These are phyloP conservation scores for Rhagoletis pomonella DNA, from an alignment of 1,140 invertebrate species.

Conservation along the genomic window DNA sequence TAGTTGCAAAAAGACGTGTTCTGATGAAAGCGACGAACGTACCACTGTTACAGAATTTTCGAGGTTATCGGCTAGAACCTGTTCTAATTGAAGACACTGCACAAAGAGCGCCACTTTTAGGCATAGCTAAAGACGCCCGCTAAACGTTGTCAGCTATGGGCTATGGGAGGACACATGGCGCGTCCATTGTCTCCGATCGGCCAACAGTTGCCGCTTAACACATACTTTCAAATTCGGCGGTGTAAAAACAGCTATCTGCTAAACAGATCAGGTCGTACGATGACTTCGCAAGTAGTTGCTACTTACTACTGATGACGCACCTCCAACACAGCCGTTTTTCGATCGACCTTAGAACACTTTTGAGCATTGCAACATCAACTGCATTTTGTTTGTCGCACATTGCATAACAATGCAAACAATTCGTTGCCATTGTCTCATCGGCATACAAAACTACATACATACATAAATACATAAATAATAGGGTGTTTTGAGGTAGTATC, in stretches of 20 bases:
- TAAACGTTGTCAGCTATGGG: background rate
- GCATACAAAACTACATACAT: background rate
- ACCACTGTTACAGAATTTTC: no score
- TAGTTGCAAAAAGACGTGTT: no score
- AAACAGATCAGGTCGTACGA: background rate
- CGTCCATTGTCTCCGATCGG: background rate
- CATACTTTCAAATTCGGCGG: background rate
- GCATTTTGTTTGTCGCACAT: conserved; percentile 28
- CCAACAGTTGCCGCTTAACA: background rate
- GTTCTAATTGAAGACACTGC: no score
- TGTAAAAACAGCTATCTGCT: no score
- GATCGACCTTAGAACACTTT: conserved; percentile 47
- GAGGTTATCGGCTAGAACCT: no score
- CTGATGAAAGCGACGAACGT: no score
- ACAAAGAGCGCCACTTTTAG: conserved; percentile 16
- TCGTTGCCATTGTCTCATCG: conserved; percentile 36
- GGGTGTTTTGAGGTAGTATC: background rate
- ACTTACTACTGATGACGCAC: conserved; percentile 11
- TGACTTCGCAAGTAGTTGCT: background rate
- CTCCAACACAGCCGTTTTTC: background rate
- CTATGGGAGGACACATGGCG: background rate
- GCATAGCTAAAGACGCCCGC: background rate
- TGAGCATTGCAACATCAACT: conserved; percentile 19
- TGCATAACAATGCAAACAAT: conserved; percentile 44
- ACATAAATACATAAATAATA: background rate